Percentiles rank a stretch among this genome's conserved stretches.
phyloP scores from a whole-genome alignment of 2,888 invertebrate genomes.

The Dryobota labecula region DNA sequence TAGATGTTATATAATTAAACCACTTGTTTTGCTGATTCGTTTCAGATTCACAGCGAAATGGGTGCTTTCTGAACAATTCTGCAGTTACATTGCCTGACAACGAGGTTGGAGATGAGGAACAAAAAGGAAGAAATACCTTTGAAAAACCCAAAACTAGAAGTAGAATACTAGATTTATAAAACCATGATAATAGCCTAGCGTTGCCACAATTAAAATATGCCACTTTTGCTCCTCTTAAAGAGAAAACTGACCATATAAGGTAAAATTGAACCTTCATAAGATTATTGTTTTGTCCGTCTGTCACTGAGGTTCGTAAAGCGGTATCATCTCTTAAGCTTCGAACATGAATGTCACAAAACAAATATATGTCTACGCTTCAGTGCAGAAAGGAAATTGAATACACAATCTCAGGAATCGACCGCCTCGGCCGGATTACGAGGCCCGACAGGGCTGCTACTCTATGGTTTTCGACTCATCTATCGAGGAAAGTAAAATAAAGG shows the following conservation, averaged over 20 bases:
- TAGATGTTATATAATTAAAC: constrained; percentile 53
- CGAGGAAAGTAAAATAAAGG: background rate
- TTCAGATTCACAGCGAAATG: constrained; percentile 40
- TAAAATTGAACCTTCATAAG: no score
- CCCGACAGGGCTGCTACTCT: constrained; percentile 53
- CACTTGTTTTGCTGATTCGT: constrained; percentile 54
- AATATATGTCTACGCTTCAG: constrained; percentile 71
- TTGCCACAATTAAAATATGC: no score
- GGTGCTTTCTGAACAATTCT: constrained; percentile 41
- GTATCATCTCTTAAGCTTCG: constrained; percentile 30
- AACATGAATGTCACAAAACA: constrained; percentile 64
- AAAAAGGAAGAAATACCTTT: no score
- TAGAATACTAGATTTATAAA: no score
- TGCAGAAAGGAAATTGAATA: constrained; percentile 79
- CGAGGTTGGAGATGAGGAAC: constrained; percentile 2
- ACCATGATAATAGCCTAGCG: no score
- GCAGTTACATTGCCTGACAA: constrained; percentile 13
- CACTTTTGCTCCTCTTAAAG: background rate
- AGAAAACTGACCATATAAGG: no score
- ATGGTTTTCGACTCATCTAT: constrained; percentile 8
- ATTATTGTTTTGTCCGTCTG: no score
- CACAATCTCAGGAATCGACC: constrained; percentile 77
- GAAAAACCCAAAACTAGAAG: no score
- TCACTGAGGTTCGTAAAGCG: no score
- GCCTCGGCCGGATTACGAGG: constrained; percentile 62